Conservation (phyloP, 2,113 vertebrate species). For the Mobula hypostoma region DNA sequence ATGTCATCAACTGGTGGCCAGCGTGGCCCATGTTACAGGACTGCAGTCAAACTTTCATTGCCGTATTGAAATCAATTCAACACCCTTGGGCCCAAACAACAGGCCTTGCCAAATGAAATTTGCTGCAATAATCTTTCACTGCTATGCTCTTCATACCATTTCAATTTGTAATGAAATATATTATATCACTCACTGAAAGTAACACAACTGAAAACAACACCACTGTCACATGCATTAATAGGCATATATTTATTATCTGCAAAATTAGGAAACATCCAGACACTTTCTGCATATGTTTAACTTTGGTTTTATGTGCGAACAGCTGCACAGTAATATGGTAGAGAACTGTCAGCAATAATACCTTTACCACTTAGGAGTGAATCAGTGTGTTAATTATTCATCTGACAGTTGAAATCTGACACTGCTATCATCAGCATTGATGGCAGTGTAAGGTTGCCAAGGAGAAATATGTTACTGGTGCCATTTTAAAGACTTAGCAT, state of each 20-base stretch:
- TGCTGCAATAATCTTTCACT: not conserved
- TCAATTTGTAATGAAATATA: not conserved
- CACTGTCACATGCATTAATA: not conserved
- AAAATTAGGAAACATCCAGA: conserved; percentile 16
- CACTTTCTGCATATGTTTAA: conserved; percentile 23
- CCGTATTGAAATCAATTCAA: no score
- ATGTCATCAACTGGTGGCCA: no score
- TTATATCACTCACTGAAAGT: not conserved
- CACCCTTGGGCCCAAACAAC: no score
- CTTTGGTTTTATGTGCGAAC: conserved; percentile 9
- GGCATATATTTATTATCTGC: not conserved
- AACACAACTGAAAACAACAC: not conserved
- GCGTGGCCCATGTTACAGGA: no score
- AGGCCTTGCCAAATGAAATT: no score
- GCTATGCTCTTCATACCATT: not conserved
- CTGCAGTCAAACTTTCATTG: no score
- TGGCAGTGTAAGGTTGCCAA: conserved; percentile 17
- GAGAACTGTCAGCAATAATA: conserved; percentile 15
- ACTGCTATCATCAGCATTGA: conserved; percentile 19
- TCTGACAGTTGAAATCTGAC: conserved; percentile 34
- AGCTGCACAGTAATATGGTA: conserved; percentile 13
- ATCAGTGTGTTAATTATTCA: conserved; percentile 36
- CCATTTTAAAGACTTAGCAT: conserved; percentile 28
- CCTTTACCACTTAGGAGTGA: conserved; percentile 14
- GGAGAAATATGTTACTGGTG: conserved; percentile 33